Conservation (phyloP, 2,888 invertebrate species). For the Catocala fraxini region DNA sequence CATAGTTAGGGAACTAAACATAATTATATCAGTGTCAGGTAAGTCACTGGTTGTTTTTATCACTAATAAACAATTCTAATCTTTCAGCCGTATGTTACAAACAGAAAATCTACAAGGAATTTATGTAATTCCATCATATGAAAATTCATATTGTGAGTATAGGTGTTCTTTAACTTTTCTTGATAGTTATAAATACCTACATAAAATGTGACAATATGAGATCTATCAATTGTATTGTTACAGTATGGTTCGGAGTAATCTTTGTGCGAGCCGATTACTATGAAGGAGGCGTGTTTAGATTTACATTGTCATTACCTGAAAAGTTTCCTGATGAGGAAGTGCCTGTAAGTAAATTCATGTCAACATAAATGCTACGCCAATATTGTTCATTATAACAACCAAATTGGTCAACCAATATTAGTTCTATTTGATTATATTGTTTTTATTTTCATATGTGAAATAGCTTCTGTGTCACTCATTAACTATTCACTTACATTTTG, state of each 20-base stretch:
- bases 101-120: slow-evolving; percentile 95
- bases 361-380: not conserved
- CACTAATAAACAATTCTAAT: not conserved
- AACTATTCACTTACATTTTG: too few relatives aligned
- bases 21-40: too few relatives aligned
- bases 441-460: too few relatives aligned
- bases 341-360: slow-evolving; percentile 89
- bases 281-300: slow-evolving; percentile 96
- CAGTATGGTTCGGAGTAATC: slow-evolving; percentile 97
- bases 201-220: not conserved
- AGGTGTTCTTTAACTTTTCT: too few relatives aligned
- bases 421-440: too few relatives aligned
- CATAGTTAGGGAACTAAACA: too few relatives aligned
- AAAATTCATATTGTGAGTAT: slow-evolving; percentile 92
- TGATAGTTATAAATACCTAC: too few relatives aligned
- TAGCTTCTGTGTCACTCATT: too few relatives aligned
- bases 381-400: too few relatives aligned
- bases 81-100: slow-evolving; percentile 93
- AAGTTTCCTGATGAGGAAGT: slow-evolving; percentile 95
- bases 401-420: too few relatives aligned
- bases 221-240: slow-evolving; percentile 56
- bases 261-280: slow-evolving; percentile 96
- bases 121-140: slow-evolving; percentile 97
- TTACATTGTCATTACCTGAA: slow-evolving; percentile 94
- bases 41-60: too few relatives aligned